Evolutionary conservation across 1,140 invertebrate species (phyloP).

Genomic region (Anoplolepis gracilipes): DNA sequence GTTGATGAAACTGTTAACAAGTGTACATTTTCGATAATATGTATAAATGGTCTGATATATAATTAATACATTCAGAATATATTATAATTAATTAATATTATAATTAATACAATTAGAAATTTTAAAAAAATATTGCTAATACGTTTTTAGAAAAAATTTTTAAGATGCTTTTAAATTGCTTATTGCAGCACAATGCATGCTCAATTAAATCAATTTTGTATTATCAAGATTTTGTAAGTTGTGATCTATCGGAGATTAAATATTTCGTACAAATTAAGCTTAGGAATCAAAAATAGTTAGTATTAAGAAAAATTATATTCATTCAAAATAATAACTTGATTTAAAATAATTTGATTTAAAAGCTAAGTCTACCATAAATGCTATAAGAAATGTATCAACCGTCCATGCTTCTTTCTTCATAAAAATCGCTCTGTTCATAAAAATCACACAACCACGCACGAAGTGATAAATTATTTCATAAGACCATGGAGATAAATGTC

Average conservation of each 20-base stretch:
- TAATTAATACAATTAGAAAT: not conserved
- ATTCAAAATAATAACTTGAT: not conserved
- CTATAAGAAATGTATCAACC: not conserved
- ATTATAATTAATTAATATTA: no score
- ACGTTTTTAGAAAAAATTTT: not conserved
- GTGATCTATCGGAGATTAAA: not conserved
- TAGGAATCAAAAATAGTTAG: not conserved
- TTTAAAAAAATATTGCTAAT: not conserved
- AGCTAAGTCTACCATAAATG: not conserved
- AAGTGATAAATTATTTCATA: constrained; percentile 41
- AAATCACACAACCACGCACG: not conserved
- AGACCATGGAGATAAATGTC: constrained; percentile 29
- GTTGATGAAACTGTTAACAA: constrained; percentile 11
- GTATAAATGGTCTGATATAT: not conserved
- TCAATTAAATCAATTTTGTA: not conserved
- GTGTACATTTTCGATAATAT: not conserved
- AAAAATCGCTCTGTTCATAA: not conserved
- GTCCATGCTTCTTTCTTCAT: not conserved
- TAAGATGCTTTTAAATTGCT: not conserved
- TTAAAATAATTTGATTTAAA: not conserved
- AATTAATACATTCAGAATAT: no score
- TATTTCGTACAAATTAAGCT: not conserved
- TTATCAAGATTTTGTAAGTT: not conserved
- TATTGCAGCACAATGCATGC: not conserved
- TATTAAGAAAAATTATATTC: not conserved